These are phyloP conservation scores for Chaenodraco wilsoni DNA, from an alignment of 2,797 vertebrate genomes.

Conservation along the genomic window DNA sequence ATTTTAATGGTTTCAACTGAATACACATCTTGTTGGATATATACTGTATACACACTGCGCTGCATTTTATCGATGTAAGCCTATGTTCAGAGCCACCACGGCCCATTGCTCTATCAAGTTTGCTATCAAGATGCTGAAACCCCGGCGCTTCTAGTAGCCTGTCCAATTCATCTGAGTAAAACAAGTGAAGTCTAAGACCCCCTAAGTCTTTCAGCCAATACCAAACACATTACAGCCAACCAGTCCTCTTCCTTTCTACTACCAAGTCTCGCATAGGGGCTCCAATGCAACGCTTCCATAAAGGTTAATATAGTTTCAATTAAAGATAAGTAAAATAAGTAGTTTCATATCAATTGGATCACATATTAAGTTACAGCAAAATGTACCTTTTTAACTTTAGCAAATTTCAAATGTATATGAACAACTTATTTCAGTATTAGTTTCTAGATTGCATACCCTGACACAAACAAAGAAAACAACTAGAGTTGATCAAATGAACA, in stretches of 20 bases:
- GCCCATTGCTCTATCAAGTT: constrained; percentile 79
- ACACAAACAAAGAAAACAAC: background rate
- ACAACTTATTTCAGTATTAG: too few relatives aligned
- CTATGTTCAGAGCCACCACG: constrained; percentile 75
- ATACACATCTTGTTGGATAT: constrained; percentile 79
- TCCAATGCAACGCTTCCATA: background rate
- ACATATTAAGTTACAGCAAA: background rate
- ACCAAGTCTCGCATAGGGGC: constrained; percentile 2
- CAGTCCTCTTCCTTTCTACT: constrained; percentile 34
- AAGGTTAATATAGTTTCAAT: too few relatives aligned
- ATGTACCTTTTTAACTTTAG: background rate
- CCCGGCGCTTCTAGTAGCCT: constrained; percentile 71
- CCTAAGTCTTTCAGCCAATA: constrained; percentile 42
- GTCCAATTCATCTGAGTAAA: constrained; percentile 79
- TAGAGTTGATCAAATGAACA: background rate
- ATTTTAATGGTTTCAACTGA: constrained; percentile 84
- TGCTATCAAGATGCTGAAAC: constrained; percentile 71
- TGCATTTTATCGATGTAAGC: constrained; percentile 83
- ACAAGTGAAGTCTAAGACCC: constrained; percentile 69
- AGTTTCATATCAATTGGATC: background rate
- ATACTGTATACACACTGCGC: constrained; percentile 72
- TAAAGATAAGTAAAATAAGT: too few relatives aligned
- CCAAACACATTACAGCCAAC: constrained; percentile 39
- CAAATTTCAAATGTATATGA: too few relatives aligned
- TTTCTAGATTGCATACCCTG: too few relatives aligned